phyloP scores from a whole-genome alignment of 2,797 vertebrate species.

The Rhinoraja longicauda region DNA sequence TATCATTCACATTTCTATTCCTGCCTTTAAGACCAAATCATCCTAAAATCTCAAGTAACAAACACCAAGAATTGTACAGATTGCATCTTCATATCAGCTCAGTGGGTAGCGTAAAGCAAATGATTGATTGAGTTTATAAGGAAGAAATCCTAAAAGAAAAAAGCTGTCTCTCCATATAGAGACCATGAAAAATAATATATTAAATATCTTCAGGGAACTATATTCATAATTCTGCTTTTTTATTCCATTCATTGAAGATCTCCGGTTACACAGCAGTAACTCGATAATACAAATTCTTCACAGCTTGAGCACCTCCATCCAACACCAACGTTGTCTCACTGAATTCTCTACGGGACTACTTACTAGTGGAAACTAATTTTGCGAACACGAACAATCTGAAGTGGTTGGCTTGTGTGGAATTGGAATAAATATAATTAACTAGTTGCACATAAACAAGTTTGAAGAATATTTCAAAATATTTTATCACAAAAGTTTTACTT shows the following conservation, averaged over 20 bases:
- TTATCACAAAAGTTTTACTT: neutral
- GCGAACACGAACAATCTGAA: neutral
- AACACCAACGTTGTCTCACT: neutral
- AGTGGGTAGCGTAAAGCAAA: neutral
- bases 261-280: neutral
- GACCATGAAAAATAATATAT: neutral
- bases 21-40: neutral
- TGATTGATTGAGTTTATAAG: neutral
- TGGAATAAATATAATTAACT: conserved; percentile 1
- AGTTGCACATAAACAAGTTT: neutral
- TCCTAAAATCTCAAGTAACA: neutral
- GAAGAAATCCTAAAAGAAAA: neutral
- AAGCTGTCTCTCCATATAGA: too few relatives aligned
- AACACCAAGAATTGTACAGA: neutral
- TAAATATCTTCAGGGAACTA: neutral
- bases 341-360: neutral
- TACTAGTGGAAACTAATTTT: conserved; percentile 8
- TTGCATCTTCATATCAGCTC: neutral
- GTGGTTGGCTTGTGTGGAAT: neutral
- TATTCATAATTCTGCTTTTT: neutral
- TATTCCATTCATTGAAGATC: neutral
- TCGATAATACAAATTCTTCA: neutral
- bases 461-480: neutral
- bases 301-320: neutral
- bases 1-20: neutral